Evolutionary conservation across 2,113 vertebrate species (phyloP), one percentile per base, ranked within the genome.

Genomic region (Chaetodon auriga): DNA sequence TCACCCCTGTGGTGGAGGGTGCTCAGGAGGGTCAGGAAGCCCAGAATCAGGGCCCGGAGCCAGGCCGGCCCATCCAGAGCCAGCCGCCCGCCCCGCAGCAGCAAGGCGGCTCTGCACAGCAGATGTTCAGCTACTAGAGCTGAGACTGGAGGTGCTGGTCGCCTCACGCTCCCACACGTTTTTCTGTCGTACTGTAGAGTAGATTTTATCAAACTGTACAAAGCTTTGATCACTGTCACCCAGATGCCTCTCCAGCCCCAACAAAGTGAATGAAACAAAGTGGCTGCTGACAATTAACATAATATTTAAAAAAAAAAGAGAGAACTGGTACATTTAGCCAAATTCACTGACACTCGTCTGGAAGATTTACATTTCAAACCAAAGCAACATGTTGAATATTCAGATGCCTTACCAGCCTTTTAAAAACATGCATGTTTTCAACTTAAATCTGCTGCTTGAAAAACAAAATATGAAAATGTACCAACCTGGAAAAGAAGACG

Each of bases 111-210:
- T 90, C 96, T 0, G 45, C 90, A 3, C 96, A 96, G 78, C 97
- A 98, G 91, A 99, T 99, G 97, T 97, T 97, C 92, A 96, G 96
- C 94, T 99, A 99, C 92, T 99, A 93, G 96, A 84, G 66, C 41
- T n/a, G 7, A 78, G 73, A 23, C 21, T n/a, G n/a, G 68, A 83
- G 78, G 78, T 81, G 90, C 90, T 36, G 87, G 90, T 76, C 87
- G 25, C 90, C 88, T 91, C 86, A 36, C 35, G 4, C 80, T 36
- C 60, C 51, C 78, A 70, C 54, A 86, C 64, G 36, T n/a, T 78
- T 61, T 78, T 38, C 30, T 43, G 68, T 80, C 60, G 63, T 70
- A 48, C 78, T 60, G 66, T 70, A 48, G 71, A 80, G 55, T 58
- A 62, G 61, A 75, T 88, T 87, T 73, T 57, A 71, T 78, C 38